A percentile compares a stretch with the other conserved stretches of the same genome.
Evolutionary conservation across 1,140 invertebrate species (phyloP).

Genomic region (Euura saliciscinereae): DNA sequence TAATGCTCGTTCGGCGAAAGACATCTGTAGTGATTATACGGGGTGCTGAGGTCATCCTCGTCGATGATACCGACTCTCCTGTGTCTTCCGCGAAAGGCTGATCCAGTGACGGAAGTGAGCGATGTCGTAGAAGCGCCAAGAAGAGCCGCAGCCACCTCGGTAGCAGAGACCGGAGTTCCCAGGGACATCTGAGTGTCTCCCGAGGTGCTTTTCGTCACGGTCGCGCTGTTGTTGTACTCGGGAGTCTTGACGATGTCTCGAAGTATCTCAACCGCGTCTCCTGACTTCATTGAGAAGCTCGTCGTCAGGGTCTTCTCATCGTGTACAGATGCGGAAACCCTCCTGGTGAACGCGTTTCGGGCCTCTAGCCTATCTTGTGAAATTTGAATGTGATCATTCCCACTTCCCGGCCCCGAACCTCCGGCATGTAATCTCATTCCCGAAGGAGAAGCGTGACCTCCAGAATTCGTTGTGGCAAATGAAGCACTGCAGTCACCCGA

Average conservation of each 20-base stretch:
- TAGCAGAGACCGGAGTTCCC: conserved; percentile 60
- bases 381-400: background rate
- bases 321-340: conserved; percentile 50
- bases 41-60: conserved; percentile 71
- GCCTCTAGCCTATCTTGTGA: conserved; percentile 16
- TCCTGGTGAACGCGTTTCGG: conserved; percentile 23
- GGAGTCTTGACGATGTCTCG: conserved; percentile 29
- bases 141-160: conserved; percentile 61
- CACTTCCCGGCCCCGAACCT: conserved; percentile 27
- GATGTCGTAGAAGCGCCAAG: conserved; percentile 64
- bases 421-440: conserved; percentile 20
- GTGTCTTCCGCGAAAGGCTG: conserved; percentile 46
- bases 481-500: conserved; percentile 42
- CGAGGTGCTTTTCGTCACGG: conserved; percentile 57
- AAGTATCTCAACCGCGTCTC: conserved; percentile 28
- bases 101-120: conserved; percentile 45
- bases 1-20: conserved; percentile 70
- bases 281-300: conserved; percentile 37
- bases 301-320: conserved; percentile 36
- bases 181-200: conserved; percentile 48
- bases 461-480: conserved; percentile 28
- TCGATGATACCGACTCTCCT: conserved; percentile 56
- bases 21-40: conserved; percentile 75
- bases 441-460: conserved; percentile 32
- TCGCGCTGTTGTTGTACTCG: conserved; percentile 29